Percentiles rank a stretch among this genome's conserved stretches.
Evolutionary conservation across 2,113 vertebrate species (phyloP).

Genomic region (Onychostruthus taczanowskii): DNA sequence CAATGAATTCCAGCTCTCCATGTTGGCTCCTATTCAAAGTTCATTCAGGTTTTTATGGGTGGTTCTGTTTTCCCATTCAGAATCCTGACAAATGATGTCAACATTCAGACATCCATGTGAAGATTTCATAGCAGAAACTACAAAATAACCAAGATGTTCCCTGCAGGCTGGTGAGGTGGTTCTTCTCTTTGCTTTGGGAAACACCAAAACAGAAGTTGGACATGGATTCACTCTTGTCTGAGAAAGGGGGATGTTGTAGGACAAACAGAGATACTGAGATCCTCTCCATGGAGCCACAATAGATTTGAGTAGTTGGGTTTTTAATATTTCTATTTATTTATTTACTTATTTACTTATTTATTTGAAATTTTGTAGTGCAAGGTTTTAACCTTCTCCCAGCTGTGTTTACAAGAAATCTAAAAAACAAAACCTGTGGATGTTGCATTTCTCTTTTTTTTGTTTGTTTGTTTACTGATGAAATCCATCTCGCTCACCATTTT

Average conservation of each 20-base stretch:
- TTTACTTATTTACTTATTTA: neutral
- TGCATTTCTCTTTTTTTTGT: neutral
- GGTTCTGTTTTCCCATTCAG: neutral
- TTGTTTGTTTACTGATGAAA: neutral
- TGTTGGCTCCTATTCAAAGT: neutral
- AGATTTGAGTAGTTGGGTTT: neutral
- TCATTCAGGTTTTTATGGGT: neutral
- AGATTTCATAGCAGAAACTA: neutral
- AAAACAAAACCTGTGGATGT: neutral
- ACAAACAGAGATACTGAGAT: neutral
- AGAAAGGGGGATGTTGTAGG: neutral
- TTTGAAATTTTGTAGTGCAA: neutral
- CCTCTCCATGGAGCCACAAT: neutral
- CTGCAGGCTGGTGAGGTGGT: neutral
- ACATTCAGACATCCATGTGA: neutral
- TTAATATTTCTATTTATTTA: neutral
- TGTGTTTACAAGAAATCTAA: neutral
- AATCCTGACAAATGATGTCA: neutral
- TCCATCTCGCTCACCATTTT: neutral
- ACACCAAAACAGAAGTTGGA: neutral
- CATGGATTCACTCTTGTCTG: neutral
- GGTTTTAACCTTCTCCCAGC: neutral
- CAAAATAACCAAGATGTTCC: neutral
- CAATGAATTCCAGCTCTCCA: neutral
- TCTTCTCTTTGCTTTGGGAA: neutral